These are phyloP conservation scores for Caenorhabditis sulstoni DNA, from an alignment of 2,888 invertebrate species.

Conservation along the genomic window DNA sequence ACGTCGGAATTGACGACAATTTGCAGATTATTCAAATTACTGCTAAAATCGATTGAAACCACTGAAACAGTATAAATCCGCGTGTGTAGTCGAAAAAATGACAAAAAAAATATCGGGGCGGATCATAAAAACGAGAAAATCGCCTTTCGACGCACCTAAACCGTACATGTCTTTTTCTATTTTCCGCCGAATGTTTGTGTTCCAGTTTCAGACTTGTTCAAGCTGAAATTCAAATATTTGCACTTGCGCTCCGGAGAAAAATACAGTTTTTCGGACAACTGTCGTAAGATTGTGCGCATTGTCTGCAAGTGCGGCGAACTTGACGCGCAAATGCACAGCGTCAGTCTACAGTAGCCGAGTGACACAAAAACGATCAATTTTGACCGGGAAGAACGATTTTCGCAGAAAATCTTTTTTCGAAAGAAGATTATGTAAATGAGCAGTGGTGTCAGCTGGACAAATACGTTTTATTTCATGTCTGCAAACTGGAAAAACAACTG, in stretches of 20 bases:
- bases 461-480: no score
- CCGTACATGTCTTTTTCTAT: no score
- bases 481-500: neutral
- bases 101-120: neutral
- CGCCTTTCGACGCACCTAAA: no score
- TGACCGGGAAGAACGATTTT: neutral
- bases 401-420: neutral
- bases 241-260: neutral
- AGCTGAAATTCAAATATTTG: slow-evolving; percentile 34
- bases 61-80: neutral
- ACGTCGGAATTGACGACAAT: slow-evolving; percentile 3
- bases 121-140: no score
- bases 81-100: neutral
- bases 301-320: neutral
- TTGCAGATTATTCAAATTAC: no score
- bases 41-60: neutral
- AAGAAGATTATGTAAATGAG: slow-evolving; percentile 29
- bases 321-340: neutral
- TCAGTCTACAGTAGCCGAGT: neutral
- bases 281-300: neutral
- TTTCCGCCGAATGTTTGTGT: no score
- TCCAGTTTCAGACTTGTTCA: no score
- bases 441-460: neutral
- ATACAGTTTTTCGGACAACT: neutral
- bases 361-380: neutral